Base-by-base conservation (phyloP, 2,797 vertebrate species). In the Chaetophractus vellerosus region DNA sequence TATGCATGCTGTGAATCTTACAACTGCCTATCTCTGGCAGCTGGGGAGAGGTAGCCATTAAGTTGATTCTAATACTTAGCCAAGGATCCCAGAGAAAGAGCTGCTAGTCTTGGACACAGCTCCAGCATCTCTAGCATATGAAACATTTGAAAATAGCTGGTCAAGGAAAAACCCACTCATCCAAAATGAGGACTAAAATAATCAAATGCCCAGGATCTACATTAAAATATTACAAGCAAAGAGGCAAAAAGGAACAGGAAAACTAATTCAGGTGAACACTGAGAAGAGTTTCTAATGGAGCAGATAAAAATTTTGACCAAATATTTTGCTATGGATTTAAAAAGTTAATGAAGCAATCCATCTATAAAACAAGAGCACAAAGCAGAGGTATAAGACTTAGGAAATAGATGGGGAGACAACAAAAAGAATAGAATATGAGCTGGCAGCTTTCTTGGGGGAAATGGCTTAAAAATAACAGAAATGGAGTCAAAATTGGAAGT, bases 161-260 rank as follows among this genome's bases (percentile, higher is more conserved):
- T 79, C 83, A 83, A 88, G 93, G 71, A 91, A 72, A 83, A 96
- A 64, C 18, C 19, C 59, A 82, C 28, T 90, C 28, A 94, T 26
- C 38, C 50, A 85, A 85, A 69, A 64, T 78, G 45, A 92, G 41
- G 79, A 75, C 85, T 76, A 5, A 71, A 96, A 95, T 74, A 23
- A 19, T 52, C 90, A 84, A n/a, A 45, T 9, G 50, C 50, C 18
- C 36, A 82, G 45, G 24, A 69, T 69, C 36, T 48, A 55, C 38
- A 64, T 38, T 24, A 55, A 79, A 80, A 71, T 68, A 59, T 45
- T n/a, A 31, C 26, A 93, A 71, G n/a, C 55, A 50, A 93, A 94
- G 2, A 88, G 15, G 11, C 45, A 2, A 84, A 89, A 82, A 94
- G 31, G 64, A 92, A 64, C 2, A 92, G 88, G 48, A 90, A 91